phyloP scores from a whole-genome alignment of 2,888 invertebrate species.

The Amblyteles armatorius region DNA sequence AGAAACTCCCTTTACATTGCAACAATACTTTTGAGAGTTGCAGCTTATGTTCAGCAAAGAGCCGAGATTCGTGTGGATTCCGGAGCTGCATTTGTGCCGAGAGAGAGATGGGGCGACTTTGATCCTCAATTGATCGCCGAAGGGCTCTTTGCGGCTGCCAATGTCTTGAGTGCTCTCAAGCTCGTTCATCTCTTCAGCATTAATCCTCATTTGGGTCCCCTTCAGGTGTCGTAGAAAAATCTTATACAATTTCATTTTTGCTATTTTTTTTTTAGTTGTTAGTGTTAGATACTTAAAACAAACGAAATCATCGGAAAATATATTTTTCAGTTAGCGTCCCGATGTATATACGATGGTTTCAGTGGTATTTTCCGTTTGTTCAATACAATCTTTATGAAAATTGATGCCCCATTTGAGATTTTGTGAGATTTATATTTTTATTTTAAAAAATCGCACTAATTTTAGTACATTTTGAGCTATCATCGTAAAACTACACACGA shows the following conservation, averaged over 20 bases:
- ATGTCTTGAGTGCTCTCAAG: slow-evolving; percentile 96
- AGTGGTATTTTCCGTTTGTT: no score
- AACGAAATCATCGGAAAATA: no score
- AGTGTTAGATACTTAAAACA: no score
- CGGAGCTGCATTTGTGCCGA: slow-evolving; percentile 90
- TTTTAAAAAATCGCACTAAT: no score
- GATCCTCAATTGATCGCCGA: slow-evolving; percentile 97
- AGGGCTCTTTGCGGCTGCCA: slow-evolving; percentile 97
- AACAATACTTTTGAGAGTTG: slow-evolving; percentile 88
- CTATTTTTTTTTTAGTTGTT: not conserved
- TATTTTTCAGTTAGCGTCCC: no score
- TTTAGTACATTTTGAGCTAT: no score
- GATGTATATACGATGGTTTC: no score
- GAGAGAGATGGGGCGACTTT: slow-evolving; percentile 96
- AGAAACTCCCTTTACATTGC: slow-evolving; percentile 94
- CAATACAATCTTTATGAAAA: no score
- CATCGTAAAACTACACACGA: no score
- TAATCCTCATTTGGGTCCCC: slow-evolving; percentile 96
- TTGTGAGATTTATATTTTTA: no score
- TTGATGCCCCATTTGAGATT: no score
- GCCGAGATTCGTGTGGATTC: slow-evolving; percentile 89
- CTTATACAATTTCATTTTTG: not conserved
- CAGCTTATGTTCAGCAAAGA: slow-evolving; percentile 91
- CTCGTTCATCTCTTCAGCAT: slow-evolving; percentile 96
- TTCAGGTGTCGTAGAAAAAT: slow-evolving; percentile 86